Percentiles rank a stretch among this genome's conserved stretches.
Evolutionary conservation across 2,888 invertebrate species (phyloP).

Genomic region (Octodonta nipae): DNA sequence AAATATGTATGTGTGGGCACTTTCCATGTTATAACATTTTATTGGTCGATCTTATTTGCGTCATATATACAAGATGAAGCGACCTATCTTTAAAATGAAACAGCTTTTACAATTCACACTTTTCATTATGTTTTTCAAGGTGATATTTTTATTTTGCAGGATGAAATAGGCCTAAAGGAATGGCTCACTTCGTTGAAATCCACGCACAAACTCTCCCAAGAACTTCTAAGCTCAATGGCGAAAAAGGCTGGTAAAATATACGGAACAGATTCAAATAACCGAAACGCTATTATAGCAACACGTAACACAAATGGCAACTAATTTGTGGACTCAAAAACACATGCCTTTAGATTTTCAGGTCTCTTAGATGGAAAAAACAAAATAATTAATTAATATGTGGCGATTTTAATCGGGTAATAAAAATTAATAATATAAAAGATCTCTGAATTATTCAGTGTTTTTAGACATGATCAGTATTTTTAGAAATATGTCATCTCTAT

Average conservation of each 20-base stretch:
- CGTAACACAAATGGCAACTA: constrained; percentile 46
- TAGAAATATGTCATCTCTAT: constrained; percentile 5
- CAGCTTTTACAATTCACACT: no score
- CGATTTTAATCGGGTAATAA: neutral
- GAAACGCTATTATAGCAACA: constrained; percentile 37
- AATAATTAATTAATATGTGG: neutral
- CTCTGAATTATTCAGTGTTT: constrained; percentile 6
- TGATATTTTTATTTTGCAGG: constrained; percentile 40
- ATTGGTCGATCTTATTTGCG: no score
- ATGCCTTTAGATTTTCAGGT: constrained; percentile 5
- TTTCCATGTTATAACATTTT: no score
- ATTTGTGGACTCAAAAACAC: constrained; percentile 17
- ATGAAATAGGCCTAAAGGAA: constrained; percentile 96
- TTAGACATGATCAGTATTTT: constrained; percentile 8
- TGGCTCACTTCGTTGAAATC: constrained; percentile 92
- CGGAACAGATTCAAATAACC: constrained; percentile 58
- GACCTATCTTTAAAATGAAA: no score
- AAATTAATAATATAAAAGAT: constrained; percentile 4
- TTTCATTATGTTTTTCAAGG: neutral
- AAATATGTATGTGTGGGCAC: no score
- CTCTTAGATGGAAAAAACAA: neutral
- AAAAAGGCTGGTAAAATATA: constrained; percentile 98
- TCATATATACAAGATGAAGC: no score
- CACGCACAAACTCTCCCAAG: constrained; percentile 90
- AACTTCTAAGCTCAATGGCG: constrained; percentile 92